Evolutionary conservation across 2,797 vertebrate genomes (phyloP).

Genomic region (Sebastes cheni): DNA sequence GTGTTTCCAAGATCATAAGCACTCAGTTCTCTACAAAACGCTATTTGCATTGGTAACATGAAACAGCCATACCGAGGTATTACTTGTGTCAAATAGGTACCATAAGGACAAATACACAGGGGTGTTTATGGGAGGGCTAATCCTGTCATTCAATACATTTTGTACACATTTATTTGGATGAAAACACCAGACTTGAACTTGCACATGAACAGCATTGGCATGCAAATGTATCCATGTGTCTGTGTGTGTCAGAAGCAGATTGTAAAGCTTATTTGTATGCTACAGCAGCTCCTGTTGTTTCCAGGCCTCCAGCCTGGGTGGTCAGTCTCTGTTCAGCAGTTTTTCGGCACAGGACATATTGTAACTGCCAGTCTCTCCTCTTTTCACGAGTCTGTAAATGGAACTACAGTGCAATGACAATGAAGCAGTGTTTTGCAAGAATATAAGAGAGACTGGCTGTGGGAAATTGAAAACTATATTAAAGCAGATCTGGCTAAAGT

Average conservation of each 20-base stretch:
- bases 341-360: conserved; percentile 20
- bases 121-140: neutral
- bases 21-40: neutral
- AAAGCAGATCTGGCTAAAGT: neutral
- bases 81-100: neutral
- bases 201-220: neutral
- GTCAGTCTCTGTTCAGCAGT: conserved; percentile 44
- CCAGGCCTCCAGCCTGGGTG: conserved; percentile 39
- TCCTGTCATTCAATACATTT: neutral
- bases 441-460: neutral
- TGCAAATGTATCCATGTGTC: neutral
- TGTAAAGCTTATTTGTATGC: conserved; percentile 51
- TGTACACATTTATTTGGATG: neutral
- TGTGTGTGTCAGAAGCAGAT: neutral
- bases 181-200: conserved; percentile 10
- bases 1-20: neutral
- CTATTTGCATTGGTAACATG: neutral
- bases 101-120: neutral
- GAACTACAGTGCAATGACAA: conserved; percentile 26
- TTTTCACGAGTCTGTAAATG: conserved; percentile 33
- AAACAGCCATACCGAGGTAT: neutral
- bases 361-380: conserved; percentile 12
- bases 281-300: conserved; percentile 41
- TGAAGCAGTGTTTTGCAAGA: conserved; percentile 15
- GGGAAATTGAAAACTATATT: neutral